phyloP scores from a whole-genome alignment of 2,888 invertebrate species.

The Quadriops clusia region DNA sequence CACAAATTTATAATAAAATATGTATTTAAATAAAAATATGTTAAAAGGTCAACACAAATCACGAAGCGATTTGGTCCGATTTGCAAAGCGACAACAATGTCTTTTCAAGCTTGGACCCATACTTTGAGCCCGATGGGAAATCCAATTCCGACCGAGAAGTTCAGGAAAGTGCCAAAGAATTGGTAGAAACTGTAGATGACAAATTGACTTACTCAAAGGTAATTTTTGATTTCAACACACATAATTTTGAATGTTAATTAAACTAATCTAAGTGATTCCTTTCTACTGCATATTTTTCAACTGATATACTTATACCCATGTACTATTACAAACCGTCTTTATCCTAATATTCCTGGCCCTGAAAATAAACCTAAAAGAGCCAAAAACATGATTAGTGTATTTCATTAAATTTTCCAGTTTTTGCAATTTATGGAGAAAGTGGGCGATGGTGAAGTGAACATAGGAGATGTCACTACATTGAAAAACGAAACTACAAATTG shows the following conservation, averaged over 20 bases:
- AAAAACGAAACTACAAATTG: slow-evolving; percentile 36
- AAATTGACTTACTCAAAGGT: slow-evolving; percentile 57
- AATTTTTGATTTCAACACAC: no score
- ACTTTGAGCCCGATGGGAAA: no score
- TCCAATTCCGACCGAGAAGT: slow-evolving; percentile 37
- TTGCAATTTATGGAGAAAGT: slow-evolving; percentile 76
- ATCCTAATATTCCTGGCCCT: neutral
- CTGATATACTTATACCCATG: no score
- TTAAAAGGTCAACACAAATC: no score
- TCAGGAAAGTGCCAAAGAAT: slow-evolving; percentile 45
- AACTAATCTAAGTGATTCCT: neutral
- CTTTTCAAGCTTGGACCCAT: no score
- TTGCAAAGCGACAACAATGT: slow-evolving; percentile 9
- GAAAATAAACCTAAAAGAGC: no score
- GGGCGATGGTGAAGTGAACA: slow-evolving; percentile 51
- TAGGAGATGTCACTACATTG: slow-evolving; percentile 39
- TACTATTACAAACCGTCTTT: no score
- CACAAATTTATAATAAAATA: no score
- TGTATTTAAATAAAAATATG: slow-evolving; percentile 3
- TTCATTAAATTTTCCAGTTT: slow-evolving; percentile 42
- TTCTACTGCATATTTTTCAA: no score
- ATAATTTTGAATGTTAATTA: no score
- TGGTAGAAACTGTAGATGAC: slow-evolving; percentile 48
- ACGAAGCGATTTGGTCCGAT: slow-evolving; percentile 12
- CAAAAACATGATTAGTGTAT: no score